Base-by-base conservation (phyloP, 2,797 vertebrate species). In the Mus minutoides region DNA sequence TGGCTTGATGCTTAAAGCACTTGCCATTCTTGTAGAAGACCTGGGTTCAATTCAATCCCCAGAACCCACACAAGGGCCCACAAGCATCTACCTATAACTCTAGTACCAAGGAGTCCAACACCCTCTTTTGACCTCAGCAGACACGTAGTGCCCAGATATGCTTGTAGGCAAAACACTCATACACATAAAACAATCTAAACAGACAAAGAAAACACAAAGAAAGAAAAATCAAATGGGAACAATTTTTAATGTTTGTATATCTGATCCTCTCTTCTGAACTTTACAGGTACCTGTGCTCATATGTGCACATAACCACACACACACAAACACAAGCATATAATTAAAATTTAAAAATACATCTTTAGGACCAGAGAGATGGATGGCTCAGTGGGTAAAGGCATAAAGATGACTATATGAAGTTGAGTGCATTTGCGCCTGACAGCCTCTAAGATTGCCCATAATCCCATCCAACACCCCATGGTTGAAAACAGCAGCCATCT, bases 161-260 rank as follows among this genome's bases (percentile, higher is more conserved):
- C 64, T 71, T 69, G 49, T 11, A 37, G 60, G 46, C 22, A 52
- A 71, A 52, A 37, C 16, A 37, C 46, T 71, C 43, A 14, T 37
- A 29, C 46, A 54, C 64, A 69, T 11, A 71, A 71, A 71, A 52
- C 29, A 64, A 84, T 64, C 40, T 24, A 69, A 69, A 67, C 17
- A 64, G 34, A 17, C 52, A 10, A 29, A 85, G 46, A 85, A 43
- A 64, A 31, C 29, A 67, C 40, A 64, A 49, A 85, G 84, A 94
- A 67, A 49, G 46, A 46, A 67, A 64, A 92, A 94, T 62, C 76
- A 95, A 31, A 58, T 40, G 52, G 56, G 80, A 87, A 89, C 34
- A 3, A 8, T 95, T 82, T 49, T 43, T 49, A 91, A 67, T 64
- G 52, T 91, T 26, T 85, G 49, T 76, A 14, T 75, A 56, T 67